Base-by-base conservation (phyloP, 2,797 vertebrate species). In the Orientallactaga sibirica region DNA sequence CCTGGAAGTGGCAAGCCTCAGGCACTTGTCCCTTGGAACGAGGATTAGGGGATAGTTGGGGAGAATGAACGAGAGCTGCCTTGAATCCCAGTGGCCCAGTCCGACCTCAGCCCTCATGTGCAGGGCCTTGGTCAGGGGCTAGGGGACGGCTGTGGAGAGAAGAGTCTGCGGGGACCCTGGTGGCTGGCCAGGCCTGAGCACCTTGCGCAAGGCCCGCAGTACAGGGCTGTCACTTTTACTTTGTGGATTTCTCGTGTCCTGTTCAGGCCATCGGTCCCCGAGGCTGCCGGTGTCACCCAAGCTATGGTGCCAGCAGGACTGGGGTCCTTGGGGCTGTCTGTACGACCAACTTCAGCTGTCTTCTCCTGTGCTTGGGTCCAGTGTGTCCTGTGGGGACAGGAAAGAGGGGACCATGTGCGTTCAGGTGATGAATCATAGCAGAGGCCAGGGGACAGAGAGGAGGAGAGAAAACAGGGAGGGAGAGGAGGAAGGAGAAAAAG, bases 81-180 rank as follows among this genome's bases (percentile, higher is more conserved):
- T 3, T 0, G 14, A 37, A 14, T 33, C 67, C 29, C 16, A 20
- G 75, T 24, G 64, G 4, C 73, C 84, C 74, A 0, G 64, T 3
- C 61, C 18, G 55, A 67, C 66, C 71, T 81, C n/a, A 5, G 33
- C 4, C 25, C 0, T 0, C 22, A 2, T 0, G 19, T 14, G n/a
- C 43, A 3, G 79, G 73, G 8, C 37, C 85, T 83, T 73, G 68
- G 16, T 27, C 27, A 16, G 55, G 55, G 55, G 15, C 55, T 11
- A 48, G 55, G 55, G 55, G 55, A 55, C 55, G 15, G 55, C 55
- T 14, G 11, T 55, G 55, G 55, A 14, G 55, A 58, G 55, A 58
- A 16, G 55, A 14, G 55, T 16, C 55, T 58, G 55, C 16, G 55
- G 55, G 55, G 55, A 58, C 55, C 55, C 55, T 16, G 16, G 55